phyloP scores from a whole-genome alignment of 2,113 vertebrate species.

The Melanostigma gelatinosum region DNA sequence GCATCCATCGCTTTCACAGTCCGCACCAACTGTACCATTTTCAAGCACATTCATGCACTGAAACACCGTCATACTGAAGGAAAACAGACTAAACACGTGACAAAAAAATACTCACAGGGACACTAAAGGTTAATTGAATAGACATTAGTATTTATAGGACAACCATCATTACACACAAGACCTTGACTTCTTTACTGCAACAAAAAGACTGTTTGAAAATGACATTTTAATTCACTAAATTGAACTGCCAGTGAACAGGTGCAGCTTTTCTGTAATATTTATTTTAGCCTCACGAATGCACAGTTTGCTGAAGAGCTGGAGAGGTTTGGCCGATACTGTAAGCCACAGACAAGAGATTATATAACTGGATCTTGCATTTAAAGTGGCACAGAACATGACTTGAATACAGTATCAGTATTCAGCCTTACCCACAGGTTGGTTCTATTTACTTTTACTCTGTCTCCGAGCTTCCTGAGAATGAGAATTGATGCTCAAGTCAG shows the following conservation, averaged over 20 bases:
- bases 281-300: too few relatives aligned
- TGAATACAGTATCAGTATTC: background rate
- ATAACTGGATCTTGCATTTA: too few relatives aligned
- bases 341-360: too few relatives aligned
- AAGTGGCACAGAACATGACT: too few relatives aligned
- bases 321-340: too few relatives aligned
- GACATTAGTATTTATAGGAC: background rate
- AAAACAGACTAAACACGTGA: background rate
- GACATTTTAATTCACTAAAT: background rate
- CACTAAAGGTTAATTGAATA: background rate
- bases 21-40: background rate
- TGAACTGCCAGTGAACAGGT: too few relatives aligned
- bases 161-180: background rate
- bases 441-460: background rate
- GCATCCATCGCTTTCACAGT: too few relatives aligned
- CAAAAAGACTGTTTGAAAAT: background rate
- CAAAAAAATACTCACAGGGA: background rate
- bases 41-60: background rate
- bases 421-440: background rate
- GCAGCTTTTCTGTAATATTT: too few relatives aligned
- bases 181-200: background rate
- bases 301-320: too few relatives aligned
- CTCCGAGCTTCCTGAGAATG: background rate
- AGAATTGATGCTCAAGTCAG: background rate
- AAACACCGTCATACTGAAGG: background rate